phyloP scores from a whole-genome alignment of 2,888 invertebrate genomes.

The Erebia aethiops region DNA sequence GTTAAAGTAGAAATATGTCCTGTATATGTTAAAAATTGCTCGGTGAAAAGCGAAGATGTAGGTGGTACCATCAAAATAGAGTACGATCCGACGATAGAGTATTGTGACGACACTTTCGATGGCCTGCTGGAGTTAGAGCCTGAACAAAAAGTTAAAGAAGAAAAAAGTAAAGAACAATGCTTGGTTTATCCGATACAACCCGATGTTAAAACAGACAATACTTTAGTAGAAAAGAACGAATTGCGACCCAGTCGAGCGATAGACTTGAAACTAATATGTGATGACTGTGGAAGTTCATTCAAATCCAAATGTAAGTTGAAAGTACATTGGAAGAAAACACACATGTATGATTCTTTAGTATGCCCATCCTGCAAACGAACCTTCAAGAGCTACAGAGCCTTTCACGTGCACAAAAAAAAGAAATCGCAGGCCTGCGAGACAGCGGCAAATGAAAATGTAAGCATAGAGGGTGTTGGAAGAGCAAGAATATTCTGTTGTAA shows the following conservation, averaged over 20 bases:
- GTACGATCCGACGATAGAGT: neutral
- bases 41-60: conserved; percentile 4
- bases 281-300: conserved; percentile 55
- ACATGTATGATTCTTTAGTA: conserved; percentile 46
- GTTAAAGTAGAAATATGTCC: conserved; percentile 24
- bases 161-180: neutral
- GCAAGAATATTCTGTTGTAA: conserved; percentile 55
- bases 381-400: conserved; percentile 57
- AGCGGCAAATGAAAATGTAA: conserved; percentile 44
- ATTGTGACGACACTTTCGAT: neutral
- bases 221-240: neutral
- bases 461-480: conserved; percentile 57
- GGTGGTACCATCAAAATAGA: conserved; percentile 11
- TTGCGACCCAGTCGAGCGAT: conserved; percentile 42
- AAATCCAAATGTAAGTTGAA: conserved; percentile 58
- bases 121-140: neutral
- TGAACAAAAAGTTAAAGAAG: conserved; percentile 9
- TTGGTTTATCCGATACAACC: neutral
- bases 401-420: conserved; percentile 49
- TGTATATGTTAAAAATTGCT: neutral
- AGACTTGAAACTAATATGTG: conserved; percentile 55
- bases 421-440: conserved; percentile 47
- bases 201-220: neutral
- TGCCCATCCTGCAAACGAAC: conserved; percentile 50
- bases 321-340: conserved; percentile 58